Base-by-base conservation (phyloP, 2,888 invertebrate species). In the Heliconius sara region DNA sequence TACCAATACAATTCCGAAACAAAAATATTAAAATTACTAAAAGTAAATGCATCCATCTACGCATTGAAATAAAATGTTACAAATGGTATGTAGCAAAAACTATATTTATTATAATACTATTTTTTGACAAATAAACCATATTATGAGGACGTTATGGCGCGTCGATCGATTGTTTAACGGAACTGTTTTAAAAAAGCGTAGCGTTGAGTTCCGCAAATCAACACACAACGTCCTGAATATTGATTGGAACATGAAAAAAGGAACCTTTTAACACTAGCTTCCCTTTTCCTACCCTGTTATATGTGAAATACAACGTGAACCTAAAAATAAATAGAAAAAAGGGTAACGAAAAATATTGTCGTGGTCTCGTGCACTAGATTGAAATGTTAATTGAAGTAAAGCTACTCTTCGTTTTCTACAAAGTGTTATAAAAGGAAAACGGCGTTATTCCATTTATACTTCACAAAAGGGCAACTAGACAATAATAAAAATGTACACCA, bases 371-470 rank as follows among this genome's bases (percentile, higher is more conserved):
- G 73, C 60, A 22, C 43, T 74, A 74, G 78, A 78, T 78, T 78
- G 78, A 78, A 78, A 67, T 74, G 74, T 78, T 78, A 78, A 78
- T 78, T 74, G 78, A 78, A 78, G n/a, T 60, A 60, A 67, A 25
- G 60, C 70, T 77, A 70, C n/a, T 73, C 39, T 67, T 73, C 39
- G 25, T 78, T 78, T 78, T 30, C 47, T 39, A 27, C 9, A 52
- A 75, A 75, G 47, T 75, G 66, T 75, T 75, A 66, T 22, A 75
- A 66, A 75, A 47, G 65, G 27, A 66, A 47, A 75, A 9, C 43
- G 47, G 22, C 30, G 75, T 27, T 65, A 60, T 39, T 73, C 34
- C 60, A 73, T 73, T 57, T 25, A 73, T 73, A 60, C n/a, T 73
- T 25, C 16, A 73, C 22, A 60, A 73, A 22, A 73, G 7, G n/a